phyloP scores from a whole-genome alignment of 2,113 vertebrate species.

The Plectropomus leopardus region DNA sequence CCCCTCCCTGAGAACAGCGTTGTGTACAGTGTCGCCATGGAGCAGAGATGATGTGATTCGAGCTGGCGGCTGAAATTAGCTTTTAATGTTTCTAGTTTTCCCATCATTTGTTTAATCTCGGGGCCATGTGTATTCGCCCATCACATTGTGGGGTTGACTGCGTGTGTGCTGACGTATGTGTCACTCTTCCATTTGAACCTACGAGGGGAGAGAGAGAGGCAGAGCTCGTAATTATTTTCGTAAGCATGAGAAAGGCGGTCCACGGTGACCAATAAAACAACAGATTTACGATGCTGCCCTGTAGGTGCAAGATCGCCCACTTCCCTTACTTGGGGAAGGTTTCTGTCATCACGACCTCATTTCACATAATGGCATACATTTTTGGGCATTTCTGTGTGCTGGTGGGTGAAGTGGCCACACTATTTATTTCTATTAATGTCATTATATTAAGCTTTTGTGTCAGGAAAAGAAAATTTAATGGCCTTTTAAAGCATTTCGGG shows the following conservation, averaged over 20 bases:
- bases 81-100: conserved; percentile 37
- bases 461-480: conserved; percentile 10
- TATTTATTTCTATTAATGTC: conserved; percentile 16
- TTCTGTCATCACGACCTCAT: conserved; percentile 41
- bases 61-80: conserved; percentile 19
- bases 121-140: neutral
- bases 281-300: conserved; percentile 60
- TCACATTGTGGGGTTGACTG: conserved; percentile 4
- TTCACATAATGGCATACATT: conserved; percentile 38
- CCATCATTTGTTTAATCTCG: conserved; percentile 9
- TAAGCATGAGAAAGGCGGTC: conserved; percentile 37
- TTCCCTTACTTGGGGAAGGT: conserved; percentile 52
- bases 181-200: conserved; percentile 8
- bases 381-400: conserved; percentile 21
- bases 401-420: neutral
- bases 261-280: conserved; percentile 63
- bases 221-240: conserved; percentile 47
- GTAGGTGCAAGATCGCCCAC: conserved; percentile 46
- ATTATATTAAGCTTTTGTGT: conserved; percentile 9
- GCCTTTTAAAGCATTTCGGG: neutral
- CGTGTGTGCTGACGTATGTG: conserved; percentile 11
- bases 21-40: conserved; percentile 11
- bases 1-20: conserved; percentile 19
- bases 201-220: conserved; percentile 6
- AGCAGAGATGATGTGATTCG: conserved; percentile 31